Evolutionary conservation across 1,140 invertebrate genomes (phyloP).

Genomic region (Apis dorsata): DNA sequence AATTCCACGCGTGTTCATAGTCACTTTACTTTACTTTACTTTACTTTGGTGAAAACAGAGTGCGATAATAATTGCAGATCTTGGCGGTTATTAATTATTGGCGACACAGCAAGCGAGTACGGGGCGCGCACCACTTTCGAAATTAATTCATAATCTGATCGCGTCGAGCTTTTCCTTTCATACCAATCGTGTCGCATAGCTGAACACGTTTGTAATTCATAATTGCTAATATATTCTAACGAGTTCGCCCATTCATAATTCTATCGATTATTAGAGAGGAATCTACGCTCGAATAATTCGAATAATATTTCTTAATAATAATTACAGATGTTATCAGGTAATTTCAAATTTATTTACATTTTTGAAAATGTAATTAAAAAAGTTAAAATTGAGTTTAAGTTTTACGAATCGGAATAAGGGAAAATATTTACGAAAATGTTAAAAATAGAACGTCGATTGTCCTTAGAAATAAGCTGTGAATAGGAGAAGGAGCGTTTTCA

Average conservation of each 20-base stretch:
- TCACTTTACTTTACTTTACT: background rate
- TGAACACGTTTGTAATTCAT: background rate
- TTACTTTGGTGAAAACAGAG: background rate
- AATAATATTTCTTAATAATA: background rate
- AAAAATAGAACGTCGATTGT: background rate
- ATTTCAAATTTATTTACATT: too few species aligned
- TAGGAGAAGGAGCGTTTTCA: background rate
- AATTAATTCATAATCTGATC: slow-evolving; percentile 28
- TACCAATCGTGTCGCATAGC: slow-evolving; percentile 1
- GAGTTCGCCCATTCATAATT: background rate
- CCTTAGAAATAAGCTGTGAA: background rate
- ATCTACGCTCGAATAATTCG: background rate
- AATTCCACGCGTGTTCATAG: background rate
- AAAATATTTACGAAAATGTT: background rate
- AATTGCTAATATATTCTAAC: slow-evolving; percentile 6
- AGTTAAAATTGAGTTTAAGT: too few species aligned
- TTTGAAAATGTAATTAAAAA: too few species aligned
- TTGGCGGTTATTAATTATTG: background rate
- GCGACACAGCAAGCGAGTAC: background rate
- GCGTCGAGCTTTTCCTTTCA: slow-evolving; percentile 1
- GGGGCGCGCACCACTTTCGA: background rate
- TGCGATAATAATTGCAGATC: background rate
- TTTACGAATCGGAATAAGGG: too few species aligned
- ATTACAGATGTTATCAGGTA: too few species aligned
- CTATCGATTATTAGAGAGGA: background rate